These are phyloP conservation scores for Varroa destructor DNA, from an alignment of 1,140 invertebrate genomes.

Conservation along the genomic window DNA sequence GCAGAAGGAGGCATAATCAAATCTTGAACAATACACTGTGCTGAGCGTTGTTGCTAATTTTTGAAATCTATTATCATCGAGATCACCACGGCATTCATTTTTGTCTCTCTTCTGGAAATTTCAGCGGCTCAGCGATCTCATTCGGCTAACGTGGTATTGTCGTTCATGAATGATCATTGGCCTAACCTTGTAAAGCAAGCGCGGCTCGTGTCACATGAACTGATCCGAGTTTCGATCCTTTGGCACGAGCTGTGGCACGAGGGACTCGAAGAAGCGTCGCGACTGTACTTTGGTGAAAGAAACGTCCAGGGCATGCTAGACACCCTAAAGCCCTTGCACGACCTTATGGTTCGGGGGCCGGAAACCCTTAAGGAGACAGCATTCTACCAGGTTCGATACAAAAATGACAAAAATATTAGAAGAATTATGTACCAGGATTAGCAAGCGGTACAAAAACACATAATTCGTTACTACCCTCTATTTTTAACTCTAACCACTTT, in stretches of 20 bases:
- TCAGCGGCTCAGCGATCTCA: not conserved
- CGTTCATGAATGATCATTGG: conserved; percentile 87
- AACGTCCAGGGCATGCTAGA: conserved; percentile 91
- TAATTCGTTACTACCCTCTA: too few species aligned
- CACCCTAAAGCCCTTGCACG: conserved; percentile 82
- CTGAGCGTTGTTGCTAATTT: too few species aligned
- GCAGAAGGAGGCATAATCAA: too few species aligned
- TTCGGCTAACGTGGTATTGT: conserved; percentile 87
- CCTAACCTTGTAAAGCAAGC: conserved; percentile 81
- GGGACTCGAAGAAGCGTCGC: conserved; percentile 89
- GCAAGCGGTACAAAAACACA: too few species aligned
- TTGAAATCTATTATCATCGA: too few species aligned
- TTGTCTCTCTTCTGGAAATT: too few species aligned
- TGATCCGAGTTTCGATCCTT: conserved; percentile 92
- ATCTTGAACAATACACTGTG: too few species aligned
- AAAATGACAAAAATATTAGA: too few species aligned
- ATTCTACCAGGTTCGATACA: conserved; percentile 61
- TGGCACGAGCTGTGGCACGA: conserved; percentile 99
- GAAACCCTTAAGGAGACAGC: conserved; percentile 92
- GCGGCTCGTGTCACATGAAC: conserved; percentile 78
- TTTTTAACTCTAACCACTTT: not conserved
- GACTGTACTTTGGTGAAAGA: conserved; percentile 86
- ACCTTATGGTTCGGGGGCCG: conserved; percentile 79
- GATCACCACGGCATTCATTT: too few species aligned
- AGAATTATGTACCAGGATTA: too few species aligned